Evolutionary conservation across 2,888 invertebrate species (phyloP).

Genomic region (Torymus aiolomorphi): DNA sequence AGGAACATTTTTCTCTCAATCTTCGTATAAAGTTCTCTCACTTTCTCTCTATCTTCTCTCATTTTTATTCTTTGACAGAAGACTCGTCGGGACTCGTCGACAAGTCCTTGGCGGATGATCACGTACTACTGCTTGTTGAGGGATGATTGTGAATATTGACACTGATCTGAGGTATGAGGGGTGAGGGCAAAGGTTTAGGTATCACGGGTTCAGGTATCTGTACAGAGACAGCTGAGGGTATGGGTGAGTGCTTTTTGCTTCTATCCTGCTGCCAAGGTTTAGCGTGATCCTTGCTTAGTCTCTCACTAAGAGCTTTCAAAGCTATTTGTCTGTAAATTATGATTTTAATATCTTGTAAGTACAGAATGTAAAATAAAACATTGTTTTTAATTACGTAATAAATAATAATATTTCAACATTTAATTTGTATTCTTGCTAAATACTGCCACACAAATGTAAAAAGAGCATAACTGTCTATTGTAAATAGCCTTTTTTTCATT

Average conservation of each 20-base stretch:
- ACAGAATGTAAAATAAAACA: no score
- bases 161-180: slow-evolving; percentile 71
- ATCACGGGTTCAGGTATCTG: slow-evolving; percentile 71
- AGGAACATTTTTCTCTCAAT: slow-evolving; percentile 63
- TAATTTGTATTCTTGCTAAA: no score
- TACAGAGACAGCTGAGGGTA: slow-evolving; percentile 70
- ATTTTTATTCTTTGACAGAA: slow-evolving; percentile 37
- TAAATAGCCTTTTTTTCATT: no score
- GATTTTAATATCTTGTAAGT: no score
- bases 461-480: no score
- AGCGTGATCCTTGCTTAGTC: slow-evolving; percentile 80
- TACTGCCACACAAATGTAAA: no score
- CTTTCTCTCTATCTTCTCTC: slow-evolving; percentile 41
- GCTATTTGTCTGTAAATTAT: slow-evolving; percentile 90
- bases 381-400: no score
- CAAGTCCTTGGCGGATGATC: slow-evolving; percentile 67
- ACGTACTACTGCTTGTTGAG: slow-evolving; percentile 69
- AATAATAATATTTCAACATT: slow-evolving; percentile 3
- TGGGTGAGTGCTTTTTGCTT: slow-evolving; percentile 71
- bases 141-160: slow-evolving; percentile 72
- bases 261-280: slow-evolving; percentile 73
- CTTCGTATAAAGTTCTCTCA: slow-evolving; percentile 63
- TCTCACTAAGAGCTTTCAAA: slow-evolving; percentile 93
- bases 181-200: slow-evolving; percentile 71
- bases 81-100: slow-evolving; percentile 43